phyloP scores from a whole-genome alignment of 2,113 vertebrate species.

The Chaetodon trifascialis region DNA sequence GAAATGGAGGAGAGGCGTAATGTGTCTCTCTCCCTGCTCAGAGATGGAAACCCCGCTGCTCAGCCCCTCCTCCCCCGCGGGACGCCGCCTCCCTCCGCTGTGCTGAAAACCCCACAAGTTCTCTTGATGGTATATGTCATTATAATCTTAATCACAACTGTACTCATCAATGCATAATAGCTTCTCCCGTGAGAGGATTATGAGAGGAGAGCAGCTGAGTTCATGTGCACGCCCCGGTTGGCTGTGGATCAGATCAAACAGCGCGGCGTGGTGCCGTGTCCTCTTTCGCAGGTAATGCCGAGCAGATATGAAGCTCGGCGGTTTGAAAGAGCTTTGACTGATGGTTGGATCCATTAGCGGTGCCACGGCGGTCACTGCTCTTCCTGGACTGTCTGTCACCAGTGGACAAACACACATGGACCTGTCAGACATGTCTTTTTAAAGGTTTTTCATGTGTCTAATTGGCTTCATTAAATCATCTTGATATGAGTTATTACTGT shows the following conservation, averaged over 20 bases:
- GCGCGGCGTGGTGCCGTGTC: background rate
- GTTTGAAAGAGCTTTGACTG: slow-evolving; percentile 24
- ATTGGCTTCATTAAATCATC: background rate
- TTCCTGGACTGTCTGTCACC: slow-evolving; percentile 24
- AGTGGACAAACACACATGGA: no score
- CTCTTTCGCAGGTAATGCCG: background rate
- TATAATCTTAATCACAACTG: slow-evolving; percentile 42
- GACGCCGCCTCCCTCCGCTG: slow-evolving; percentile 28
- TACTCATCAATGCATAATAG: background rate
- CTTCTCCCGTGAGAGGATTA: slow-evolving; percentile 14
- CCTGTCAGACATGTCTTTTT: background rate
- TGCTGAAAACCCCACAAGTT: slow-evolving; percentile 14
- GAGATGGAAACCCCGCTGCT: slow-evolving; percentile 56
- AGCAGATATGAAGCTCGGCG: background rate
- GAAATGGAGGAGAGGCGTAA: slow-evolving; percentile 73
- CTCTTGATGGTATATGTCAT: slow-evolving; percentile 30
- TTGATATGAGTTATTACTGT: background rate
- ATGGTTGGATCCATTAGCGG: slow-evolving; percentile 5
- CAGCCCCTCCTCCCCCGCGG: slow-evolving; percentile 8
- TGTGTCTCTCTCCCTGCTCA: slow-evolving; percentile 35
- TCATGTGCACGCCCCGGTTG: background rate
- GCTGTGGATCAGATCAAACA: background rate
- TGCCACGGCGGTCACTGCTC: background rate
- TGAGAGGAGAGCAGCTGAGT: background rate
- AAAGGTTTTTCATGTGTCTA: background rate